A percentile compares a stretch with the other conserved stretches of the same genome.
Conservation (phyloP, 2,888 invertebrate genomes). For the Allophyes oxyacanthae region DNA sequence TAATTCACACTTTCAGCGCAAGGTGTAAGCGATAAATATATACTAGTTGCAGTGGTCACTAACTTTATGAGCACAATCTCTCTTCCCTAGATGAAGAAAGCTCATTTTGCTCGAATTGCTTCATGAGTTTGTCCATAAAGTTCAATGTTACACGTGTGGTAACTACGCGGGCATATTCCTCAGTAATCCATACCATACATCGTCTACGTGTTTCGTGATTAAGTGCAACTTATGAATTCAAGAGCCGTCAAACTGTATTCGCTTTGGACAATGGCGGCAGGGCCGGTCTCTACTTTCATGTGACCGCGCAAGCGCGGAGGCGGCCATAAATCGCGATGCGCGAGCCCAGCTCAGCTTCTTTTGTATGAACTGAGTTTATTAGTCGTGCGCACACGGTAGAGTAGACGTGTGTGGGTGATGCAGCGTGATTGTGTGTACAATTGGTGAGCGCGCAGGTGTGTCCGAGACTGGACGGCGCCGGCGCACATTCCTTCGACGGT, state of each 20-base stretch:
- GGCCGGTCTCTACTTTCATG: conserved; percentile 59
- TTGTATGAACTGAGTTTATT: conserved; percentile 53
- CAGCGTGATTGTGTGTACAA: conserved; percentile 64
- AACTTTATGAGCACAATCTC: too few species aligned
- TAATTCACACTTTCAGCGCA: too few species aligned
- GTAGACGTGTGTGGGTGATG: conserved; percentile 58
- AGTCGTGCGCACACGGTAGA: conserved; percentile 32
- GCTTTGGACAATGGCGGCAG: conserved; percentile 55
- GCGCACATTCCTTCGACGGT: conserved; percentile 89
- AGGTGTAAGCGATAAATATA: too few species aligned
- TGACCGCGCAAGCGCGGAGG: conserved; percentile 58
- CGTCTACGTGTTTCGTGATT: conserved; percentile 33
- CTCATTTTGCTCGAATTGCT: not conserved
- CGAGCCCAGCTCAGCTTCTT: conserved; percentile 52
- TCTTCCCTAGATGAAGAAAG: too few species aligned
- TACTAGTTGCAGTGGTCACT: too few species aligned
- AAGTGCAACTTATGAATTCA: conserved; percentile 62
- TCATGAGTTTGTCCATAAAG: conserved; percentile 1
- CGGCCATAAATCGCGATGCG: conserved; percentile 68
- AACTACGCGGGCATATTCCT: conserved; percentile 9
- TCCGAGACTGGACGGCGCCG: conserved; percentile 91
- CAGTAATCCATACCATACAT: conserved; percentile 22
- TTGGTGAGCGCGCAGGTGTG: conserved; percentile 89
- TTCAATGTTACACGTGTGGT: not conserved
- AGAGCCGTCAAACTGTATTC: conserved; percentile 54